phyloP scores from a whole-genome alignment of 2,113 vertebrate genomes.

The Microcebus griseorufus region DNA sequence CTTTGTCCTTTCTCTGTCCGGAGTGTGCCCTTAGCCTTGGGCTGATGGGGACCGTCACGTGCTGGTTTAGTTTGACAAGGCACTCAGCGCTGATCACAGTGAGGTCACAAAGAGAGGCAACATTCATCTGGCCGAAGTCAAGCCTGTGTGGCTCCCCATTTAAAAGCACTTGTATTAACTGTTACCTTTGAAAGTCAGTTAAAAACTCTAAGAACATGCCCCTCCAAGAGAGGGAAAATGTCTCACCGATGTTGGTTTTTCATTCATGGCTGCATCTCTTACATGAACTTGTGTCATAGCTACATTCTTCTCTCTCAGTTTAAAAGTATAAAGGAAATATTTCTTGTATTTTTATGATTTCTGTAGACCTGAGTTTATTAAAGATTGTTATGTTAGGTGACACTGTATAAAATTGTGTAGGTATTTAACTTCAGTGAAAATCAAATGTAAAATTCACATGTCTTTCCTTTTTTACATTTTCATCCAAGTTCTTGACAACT shows the following conservation, averaged over 20 bases:
- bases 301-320: constrained; percentile 67
- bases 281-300: constrained; percentile 65
- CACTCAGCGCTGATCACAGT: background rate
- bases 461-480: constrained; percentile 82
- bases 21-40: background rate
- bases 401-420: constrained; percentile 83
- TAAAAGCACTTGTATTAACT: background rate
- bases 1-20: background rate
- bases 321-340: constrained; percentile 74
- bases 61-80: background rate
- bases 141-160: background rate
- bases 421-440: constrained; percentile 78
- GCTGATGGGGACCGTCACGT: constrained; percentile 3
- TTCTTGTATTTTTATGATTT: constrained; percentile 79
- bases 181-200: constrained; percentile 69
- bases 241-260: constrained; percentile 63
- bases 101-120: background rate
- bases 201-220: constrained; percentile 60
- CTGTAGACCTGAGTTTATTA: constrained; percentile 82
- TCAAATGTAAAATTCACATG: constrained; percentile 81
- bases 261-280: constrained; percentile 65
- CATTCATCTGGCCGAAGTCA: background rate
- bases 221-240: constrained; percentile 59
- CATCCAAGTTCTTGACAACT: constrained; percentile 84
- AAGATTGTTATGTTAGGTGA: constrained; percentile 80